phyloP scores from a whole-genome alignment of 2,797 vertebrate genomes.

The Pipistrellus pipistrellus region DNA sequence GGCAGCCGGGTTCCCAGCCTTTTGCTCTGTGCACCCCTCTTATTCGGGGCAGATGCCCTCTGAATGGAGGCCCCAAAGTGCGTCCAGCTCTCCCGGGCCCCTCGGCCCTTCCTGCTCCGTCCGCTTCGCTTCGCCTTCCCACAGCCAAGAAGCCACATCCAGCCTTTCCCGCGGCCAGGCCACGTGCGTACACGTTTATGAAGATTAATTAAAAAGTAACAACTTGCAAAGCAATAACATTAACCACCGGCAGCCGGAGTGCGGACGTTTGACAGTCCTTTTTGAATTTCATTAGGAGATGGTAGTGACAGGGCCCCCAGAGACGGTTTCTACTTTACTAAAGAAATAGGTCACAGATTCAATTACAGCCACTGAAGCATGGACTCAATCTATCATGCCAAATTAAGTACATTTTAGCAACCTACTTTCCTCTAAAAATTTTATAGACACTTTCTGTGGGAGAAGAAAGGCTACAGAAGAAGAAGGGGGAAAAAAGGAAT shows the following conservation, averaged over 20 bases:
- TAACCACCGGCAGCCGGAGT: constrained; percentile 95
- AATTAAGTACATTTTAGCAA: constrained; percentile 99
- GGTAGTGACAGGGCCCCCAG: constrained; percentile 97
- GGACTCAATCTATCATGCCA: constrained; percentile 99
- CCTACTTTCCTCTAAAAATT: constrained; percentile 99
- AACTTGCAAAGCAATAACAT: constrained; percentile 92
- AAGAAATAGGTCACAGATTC: constrained; percentile 99
- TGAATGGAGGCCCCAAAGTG: constrained; percentile 79
- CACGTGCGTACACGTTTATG: constrained; percentile 90
- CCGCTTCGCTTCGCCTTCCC: constrained; percentile 84
- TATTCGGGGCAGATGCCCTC: constrained; percentile 50
- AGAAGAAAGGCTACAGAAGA: constrained; percentile 95
- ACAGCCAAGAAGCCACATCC: constrained; percentile 85
- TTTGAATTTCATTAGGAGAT: constrained; percentile 99
- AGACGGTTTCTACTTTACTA: constrained; percentile 99
- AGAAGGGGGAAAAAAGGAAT: constrained; percentile 72
- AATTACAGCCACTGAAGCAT: constrained; percentile 99
- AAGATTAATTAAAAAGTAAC: constrained; percentile 93
- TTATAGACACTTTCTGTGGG: constrained; percentile 99
- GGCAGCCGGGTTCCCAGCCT: background rate
- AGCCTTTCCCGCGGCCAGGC: constrained; percentile 87
- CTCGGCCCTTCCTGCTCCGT: constrained; percentile 81
- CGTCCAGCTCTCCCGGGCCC: constrained; percentile 73
- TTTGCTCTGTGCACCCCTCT: background rate
- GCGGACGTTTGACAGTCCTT: constrained; percentile 94